phyloP scores from a whole-genome alignment of 1,140 invertebrate species.

The Musca domestica region DNA sequence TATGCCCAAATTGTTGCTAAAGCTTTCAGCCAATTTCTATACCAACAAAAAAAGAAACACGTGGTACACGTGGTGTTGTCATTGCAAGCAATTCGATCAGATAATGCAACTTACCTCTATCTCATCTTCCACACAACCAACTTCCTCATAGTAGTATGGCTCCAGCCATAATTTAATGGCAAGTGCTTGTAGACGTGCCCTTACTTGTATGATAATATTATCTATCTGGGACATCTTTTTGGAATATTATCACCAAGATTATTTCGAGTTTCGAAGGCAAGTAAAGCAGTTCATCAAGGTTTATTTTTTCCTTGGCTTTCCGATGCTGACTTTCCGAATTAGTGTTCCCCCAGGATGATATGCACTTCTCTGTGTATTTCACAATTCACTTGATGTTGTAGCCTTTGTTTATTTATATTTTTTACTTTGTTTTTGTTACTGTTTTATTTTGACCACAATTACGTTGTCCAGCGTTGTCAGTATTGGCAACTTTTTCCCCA shows the following conservation, averaged over 20 bases:
- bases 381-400: slow-evolving; percentile 2
- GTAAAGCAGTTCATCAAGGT: background rate
- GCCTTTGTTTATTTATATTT: background rate
- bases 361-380: background rate
- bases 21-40: slow-evolving; percentile 62
- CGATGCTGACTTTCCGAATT: too few relatives aligned
- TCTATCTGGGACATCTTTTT: slow-evolving; percentile 55
- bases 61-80: background rate
- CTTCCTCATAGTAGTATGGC: slow-evolving; percentile 63
- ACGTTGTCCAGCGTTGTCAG: too few relatives aligned
- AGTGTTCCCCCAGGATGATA: too few relatives aligned
- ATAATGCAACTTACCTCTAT: slow-evolving; percentile 52
- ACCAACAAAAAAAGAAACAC: background rate
- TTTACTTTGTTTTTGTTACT: background rate
- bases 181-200: slow-evolving; percentile 64
- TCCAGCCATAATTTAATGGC: slow-evolving; percentile 70
- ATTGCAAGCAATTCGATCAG: background rate
- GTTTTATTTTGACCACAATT: slow-evolving; percentile 19
- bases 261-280: background rate
- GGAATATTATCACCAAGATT: background rate
- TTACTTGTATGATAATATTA: slow-evolving; percentile 62
- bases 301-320: background rate
- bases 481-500: too few relatives aligned
- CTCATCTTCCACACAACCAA: slow-evolving; percentile 51
- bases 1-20: slow-evolving; percentile 59